Percentiles rank a stretch among this genome's conserved stretches.
Conservation (phyloP, 1,140 invertebrate species). For the Diabrotica virgifera region DNA sequence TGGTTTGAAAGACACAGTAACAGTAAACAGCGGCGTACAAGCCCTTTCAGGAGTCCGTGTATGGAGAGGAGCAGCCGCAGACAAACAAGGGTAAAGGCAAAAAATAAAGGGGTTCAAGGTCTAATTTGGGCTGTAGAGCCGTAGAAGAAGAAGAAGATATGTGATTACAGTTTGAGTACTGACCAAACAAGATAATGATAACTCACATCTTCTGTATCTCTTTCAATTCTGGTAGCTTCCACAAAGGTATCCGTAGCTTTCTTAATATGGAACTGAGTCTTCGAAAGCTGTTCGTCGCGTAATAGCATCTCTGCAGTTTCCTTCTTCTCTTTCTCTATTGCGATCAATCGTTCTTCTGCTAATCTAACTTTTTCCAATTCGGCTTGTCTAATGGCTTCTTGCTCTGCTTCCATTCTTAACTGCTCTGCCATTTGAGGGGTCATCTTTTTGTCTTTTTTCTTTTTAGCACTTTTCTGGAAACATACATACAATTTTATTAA, state of each 20-base stretch:
- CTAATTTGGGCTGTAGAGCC: too few relatives aligned
- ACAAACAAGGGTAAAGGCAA: too few relatives aligned
- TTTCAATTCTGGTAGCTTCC: constrained; percentile 20
- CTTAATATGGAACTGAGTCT: constrained; percentile 19
- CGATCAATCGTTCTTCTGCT: constrained; percentile 28
- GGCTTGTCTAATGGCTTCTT: constrained; percentile 37
- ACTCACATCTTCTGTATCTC: constrained; percentile 24
- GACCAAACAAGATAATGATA: neutral
- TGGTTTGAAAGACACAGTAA: too few relatives aligned
- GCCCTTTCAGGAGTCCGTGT: too few relatives aligned
- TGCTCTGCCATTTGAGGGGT: constrained; percentile 50
- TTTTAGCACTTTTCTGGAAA: constrained; percentile 16
- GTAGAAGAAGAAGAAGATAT: too few relatives aligned
- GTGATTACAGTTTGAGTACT: too few relatives aligned
- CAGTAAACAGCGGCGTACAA: too few relatives aligned
- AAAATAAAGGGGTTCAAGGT: too few relatives aligned
- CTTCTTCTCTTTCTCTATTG: constrained; percentile 37
- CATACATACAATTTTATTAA: neutral
- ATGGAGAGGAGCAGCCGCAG: too few relatives aligned
- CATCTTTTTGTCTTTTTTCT: constrained; percentile 50
- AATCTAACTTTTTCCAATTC: constrained; percentile 28
- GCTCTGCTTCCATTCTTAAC: constrained; percentile 48
- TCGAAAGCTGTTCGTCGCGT: constrained; percentile 35
- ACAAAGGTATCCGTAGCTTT: constrained; percentile 20
- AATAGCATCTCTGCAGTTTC: constrained; percentile 35